Evolutionary conservation across 2,888 invertebrate genomes (phyloP).

Genomic region (Tenthredo notha): DNA sequence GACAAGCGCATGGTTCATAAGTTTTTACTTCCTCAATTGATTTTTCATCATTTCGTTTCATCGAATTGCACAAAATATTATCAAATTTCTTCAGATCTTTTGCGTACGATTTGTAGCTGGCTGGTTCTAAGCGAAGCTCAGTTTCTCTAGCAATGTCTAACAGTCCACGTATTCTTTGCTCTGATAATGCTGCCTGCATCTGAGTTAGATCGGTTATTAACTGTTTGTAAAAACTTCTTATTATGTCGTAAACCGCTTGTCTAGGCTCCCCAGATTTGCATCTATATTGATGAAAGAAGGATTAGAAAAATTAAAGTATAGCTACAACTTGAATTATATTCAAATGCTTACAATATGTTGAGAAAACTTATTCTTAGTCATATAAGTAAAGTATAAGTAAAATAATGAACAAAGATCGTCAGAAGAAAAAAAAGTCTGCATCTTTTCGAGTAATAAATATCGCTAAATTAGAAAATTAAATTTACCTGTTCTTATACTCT

Average conservation of each 20-base stretch:
- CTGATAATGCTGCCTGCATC: conserved; percentile 14
- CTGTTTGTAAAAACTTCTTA: neutral
- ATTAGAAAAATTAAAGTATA: neutral
- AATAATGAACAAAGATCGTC: neutral
- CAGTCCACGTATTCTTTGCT: neutral
- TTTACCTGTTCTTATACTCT: conserved; percentile 24
- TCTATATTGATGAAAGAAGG: neutral
- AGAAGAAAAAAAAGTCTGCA: neutral
- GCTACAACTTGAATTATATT: neutral
- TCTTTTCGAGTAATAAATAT: neutral
- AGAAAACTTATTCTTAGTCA: neutral
- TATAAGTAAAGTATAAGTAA: neutral
- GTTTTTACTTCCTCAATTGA: neutral
- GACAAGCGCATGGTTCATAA: conserved; percentile 51
- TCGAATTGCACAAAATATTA: neutral
- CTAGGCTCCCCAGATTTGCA: neutral
- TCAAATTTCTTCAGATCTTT: conserved; percentile 29
- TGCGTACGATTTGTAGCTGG: conserved; percentile 5
- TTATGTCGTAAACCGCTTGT: neutral
- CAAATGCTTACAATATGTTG: neutral
- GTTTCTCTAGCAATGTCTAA: conserved; percentile 34
- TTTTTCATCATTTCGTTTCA: conserved; percentile 15
- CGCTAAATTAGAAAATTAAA: neutral
- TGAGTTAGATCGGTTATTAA: conserved; percentile 19
- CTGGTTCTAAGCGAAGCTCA: neutral